Evolutionary conservation across 2,797 vertebrate species (phyloP), one percentile per base, ranked within the genome.

Genomic region (Xenops minutus): DNA sequence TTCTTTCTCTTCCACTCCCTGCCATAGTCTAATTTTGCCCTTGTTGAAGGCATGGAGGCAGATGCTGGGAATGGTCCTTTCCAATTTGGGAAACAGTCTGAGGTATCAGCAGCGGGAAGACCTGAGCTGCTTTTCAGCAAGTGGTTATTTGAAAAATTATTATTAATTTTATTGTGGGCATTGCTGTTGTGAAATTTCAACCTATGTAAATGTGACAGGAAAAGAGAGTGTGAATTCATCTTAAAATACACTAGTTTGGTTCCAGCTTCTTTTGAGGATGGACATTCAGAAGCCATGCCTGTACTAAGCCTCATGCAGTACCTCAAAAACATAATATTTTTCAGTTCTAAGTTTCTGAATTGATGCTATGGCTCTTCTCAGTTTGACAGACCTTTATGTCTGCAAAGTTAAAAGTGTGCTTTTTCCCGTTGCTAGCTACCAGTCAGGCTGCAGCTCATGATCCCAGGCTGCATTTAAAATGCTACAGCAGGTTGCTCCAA

Each of bases 291-390:
- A 72, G 24, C 54, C 12, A 27, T 19, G 30, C 29, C 39, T 15
- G 13, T 43, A 22, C 11, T n/a, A 15, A 30, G 76, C 39, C 34
- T 32, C 12, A 20, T 3, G 23, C 0, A 0, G 34, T 71, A 63
- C 43, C 15, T 61, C 10, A 71, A 61, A 88, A 52, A 16, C 27
- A 27, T 37, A 15, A 32, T 77, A 6, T 44, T 85, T 77, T 59
- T 85, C 54, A 73, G 39, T 68, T 86, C 37, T 16, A 7, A 32
- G 27, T 77, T 68, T 92, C 44, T 85, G 19, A 63, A 73, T 29
- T 49, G 54, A 54, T 54, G 29, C 15, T 30, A 6, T 36, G 54
- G n/a, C 15, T 72, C 19, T 36, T 77, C 51, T 63, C 39, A 68
- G 19, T 44, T 44, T 63, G 71, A 48, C 16, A 39, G 18, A 22